Evolutionary conservation across 2,113 vertebrate species (phyloP).

Genomic region (Podilymbus podiceps): DNA sequence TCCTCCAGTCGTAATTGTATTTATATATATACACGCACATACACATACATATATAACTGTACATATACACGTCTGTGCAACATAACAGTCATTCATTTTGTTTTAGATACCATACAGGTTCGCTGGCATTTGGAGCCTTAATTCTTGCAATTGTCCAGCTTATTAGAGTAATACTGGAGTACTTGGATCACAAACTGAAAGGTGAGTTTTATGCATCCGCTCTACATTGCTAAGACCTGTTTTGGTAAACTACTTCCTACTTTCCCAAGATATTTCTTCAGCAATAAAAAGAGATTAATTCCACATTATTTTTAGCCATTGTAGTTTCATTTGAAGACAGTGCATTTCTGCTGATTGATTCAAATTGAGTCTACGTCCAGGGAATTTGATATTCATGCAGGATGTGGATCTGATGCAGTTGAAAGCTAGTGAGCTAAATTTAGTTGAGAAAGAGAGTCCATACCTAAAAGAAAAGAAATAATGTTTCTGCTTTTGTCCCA

Average conservation of each 20-base stretch:
- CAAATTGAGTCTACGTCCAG: neutral
- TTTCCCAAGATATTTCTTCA: neutral
- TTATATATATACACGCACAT: neutral
- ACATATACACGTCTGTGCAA: rapidly evolving
- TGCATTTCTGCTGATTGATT: neutral
- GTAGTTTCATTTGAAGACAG: neutral
- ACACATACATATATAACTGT: neutral
- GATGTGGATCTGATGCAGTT: neutral
- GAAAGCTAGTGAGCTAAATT: neutral
- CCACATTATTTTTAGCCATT: neutral
- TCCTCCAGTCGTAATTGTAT: neutral
- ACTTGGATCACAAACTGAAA: slow-evolving; percentile 89
- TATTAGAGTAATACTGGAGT: slow-evolving; percentile 86
- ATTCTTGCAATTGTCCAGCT: slow-evolving; percentile 88
- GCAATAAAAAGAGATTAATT: neutral
- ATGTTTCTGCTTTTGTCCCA: neutral
- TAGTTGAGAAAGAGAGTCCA: neutral
- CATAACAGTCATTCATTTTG: neutral
- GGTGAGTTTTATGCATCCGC: slow-evolving; percentile 66
- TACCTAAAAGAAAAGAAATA: neutral
- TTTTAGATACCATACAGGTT: slow-evolving; percentile 92
- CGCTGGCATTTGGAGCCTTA: slow-evolving; percentile 91
- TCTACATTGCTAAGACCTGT: neutral
- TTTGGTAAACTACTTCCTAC: neutral
- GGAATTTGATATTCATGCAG: neutral